Evolutionary conservation across 2,113 vertebrate genomes (phyloP).

Genomic region (Podarcis muralis): DNA sequence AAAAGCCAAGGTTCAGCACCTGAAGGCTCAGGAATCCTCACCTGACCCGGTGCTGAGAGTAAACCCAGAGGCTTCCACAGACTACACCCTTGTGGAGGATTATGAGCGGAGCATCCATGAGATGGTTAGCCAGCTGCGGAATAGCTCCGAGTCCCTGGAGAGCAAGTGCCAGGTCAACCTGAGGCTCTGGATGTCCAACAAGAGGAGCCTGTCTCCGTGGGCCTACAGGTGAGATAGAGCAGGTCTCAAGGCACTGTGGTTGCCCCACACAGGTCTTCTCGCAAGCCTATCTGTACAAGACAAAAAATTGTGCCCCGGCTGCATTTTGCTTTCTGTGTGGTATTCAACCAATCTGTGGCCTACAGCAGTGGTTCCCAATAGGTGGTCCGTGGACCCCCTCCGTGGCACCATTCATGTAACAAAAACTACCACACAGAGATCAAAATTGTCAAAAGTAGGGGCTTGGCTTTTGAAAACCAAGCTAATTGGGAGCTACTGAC

Average conservation of each 20-base stretch:
- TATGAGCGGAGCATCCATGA: conserved; percentile 82
- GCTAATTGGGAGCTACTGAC: background rate
- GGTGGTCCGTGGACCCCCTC: too few relatives aligned
- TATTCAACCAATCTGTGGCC: background rate
- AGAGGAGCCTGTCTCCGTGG: conserved; percentile 85
- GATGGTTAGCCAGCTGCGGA: conserved; percentile 82
- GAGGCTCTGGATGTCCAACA: conserved; percentile 86
- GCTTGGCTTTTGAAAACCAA: too few relatives aligned
- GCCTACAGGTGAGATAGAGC: conserved; percentile 78
- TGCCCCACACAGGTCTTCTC: too few relatives aligned
- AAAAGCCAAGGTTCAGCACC: conserved; percentile 32
- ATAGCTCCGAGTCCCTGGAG: conserved; percentile 74
- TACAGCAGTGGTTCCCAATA: too few relatives aligned
- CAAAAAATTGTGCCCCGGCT: background rate
- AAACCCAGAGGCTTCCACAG: conserved; percentile 52
- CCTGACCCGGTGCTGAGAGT: conserved; percentile 64
- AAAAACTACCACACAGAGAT: too few relatives aligned
- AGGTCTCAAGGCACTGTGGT: background rate
- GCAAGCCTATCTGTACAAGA: background rate
- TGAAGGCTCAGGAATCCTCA: conserved; percentile 47
- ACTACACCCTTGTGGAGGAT: conserved; percentile 76
- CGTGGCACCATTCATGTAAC: too few relatives aligned
- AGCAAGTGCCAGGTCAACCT: conserved; percentile 83
- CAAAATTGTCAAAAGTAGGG: too few relatives aligned
- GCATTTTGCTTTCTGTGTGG: background rate